Base-by-base conservation (phyloP, 2,113 vertebrate genomes). In the Heterotis niloticus region DNA sequence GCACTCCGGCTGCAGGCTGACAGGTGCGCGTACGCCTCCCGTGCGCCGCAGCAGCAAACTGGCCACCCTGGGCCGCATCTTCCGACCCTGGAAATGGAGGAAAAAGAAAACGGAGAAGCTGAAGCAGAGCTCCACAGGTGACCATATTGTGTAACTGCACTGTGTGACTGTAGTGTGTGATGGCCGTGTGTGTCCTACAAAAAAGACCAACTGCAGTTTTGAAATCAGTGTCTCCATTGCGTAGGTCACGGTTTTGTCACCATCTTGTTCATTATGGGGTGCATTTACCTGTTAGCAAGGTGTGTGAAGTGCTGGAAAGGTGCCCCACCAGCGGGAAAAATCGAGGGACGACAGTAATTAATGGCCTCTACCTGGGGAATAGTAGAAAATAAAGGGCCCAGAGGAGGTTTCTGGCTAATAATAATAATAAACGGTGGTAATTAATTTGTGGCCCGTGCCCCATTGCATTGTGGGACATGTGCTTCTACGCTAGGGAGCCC, bases 71-170 rank as follows among this genome's bases (percentile, higher is more conserved):
- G 96, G 97, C 59, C 93, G 97, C 85, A 98, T 99, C 93, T 99
- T 99, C 89, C 98, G 98, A 79, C 96, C 97, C 0, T 99, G 97
- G 97, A 99, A 98, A 70, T 99, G 97, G 97, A 87, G 97, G 89
- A 99, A 99, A 96, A 99, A 98, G 95, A 99, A 99, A 90, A 96
- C 90, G 0, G 97, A 98, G 82, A 98, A 98, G 65, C 87, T 97
- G 77, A 97, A 96, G 87, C 95, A 98, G 90, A 98, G 94, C 0
- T 90, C 94, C 0, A 89, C 92, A 64, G 91, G 97, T 99, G 86
- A 90, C 92, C 34, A 18, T 13, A 16, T 60, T 14, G 14, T 13
- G 16, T 51, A 13, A 24, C 18, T 29, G 10, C 54, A 44, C 51
- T 3, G 64, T 16, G 13, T 64, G 57, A 44, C 34, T 44, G 34